Evolutionary conservation across 2,888 invertebrate genomes (phyloP), one percentile per base, ranked within the genome.

Genomic region (Harpalus rubripes): DNA sequence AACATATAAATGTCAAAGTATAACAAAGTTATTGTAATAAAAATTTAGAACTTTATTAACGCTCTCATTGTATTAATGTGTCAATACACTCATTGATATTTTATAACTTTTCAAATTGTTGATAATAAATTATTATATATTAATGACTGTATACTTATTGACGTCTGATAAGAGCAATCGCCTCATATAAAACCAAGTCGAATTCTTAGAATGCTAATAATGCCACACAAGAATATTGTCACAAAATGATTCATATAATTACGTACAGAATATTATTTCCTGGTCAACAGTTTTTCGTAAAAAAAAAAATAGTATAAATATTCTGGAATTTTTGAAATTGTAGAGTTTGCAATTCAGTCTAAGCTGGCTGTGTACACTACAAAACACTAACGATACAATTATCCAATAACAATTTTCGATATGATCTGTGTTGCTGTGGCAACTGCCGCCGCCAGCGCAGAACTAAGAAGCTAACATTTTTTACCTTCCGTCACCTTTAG

Each of bases 51-150:
- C 16, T 61, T 61, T 79, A 18, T 79, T 79, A 79, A 59, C 61
- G 32, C 12, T 39, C 39, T 79, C 39, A 79, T 79, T 61, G 59
- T 41, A 79, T 74, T 74, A 79, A 59, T 79, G 79, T 79, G 79
- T 79, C 79, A 79, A 79, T 79, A 79, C 39, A 79, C 79, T 79
- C 79, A 26, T n/a, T 78, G 79, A 79, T 39, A 79, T 79, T 79
- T 79, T 59, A 79, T 79, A 39, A 58, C 56, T 18, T 59, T 59
- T 26, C 61, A 39, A 61, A 61, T 79, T 79, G 79, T 79, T 61
- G 61, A 79, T 59, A 59, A 59, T 79, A 79, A 79, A 59, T 79
- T 61, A 79, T n/a, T 26, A 41, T 79, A 79, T 78, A 52, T 78
- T 58, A 78, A 74, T 52, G 52, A 18, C 15, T 74, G 41, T 74